Conservation (phyloP, 2,797 vertebrate species). For the Epinephelus malabaricus region DNA sequence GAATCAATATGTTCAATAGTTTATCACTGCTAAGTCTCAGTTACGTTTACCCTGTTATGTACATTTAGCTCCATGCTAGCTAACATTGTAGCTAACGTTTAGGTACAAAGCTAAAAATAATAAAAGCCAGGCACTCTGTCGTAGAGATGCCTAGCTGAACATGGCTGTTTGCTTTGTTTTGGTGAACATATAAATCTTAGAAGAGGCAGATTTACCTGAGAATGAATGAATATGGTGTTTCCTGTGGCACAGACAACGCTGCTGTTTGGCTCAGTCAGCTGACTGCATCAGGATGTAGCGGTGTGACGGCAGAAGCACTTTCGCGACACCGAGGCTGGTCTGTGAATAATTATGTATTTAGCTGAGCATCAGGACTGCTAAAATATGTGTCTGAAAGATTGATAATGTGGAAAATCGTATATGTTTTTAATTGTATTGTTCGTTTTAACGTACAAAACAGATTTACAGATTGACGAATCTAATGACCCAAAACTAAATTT, state of each 20-base stretch:
- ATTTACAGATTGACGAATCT: constrained; percentile 20
- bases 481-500: neutral
- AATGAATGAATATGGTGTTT: constrained; percentile 27
- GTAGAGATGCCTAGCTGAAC: rapidly evolving
- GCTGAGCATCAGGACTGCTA: neutral
- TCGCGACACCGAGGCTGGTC: constrained; percentile 12
- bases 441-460: neutral
- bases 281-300: constrained; percentile 19
- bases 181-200: neutral
- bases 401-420: rapidly evolving
- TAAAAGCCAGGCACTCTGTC: neutral
- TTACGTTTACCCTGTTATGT: neutral
- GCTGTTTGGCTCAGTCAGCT: constrained; percentile 65
- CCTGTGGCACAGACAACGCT: neutral
- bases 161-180: neutral
- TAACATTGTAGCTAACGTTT: constrained; percentile 21
- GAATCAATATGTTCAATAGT: neutral
- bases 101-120: neutral
- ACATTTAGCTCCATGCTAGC: constrained; percentile 7
- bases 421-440: neutral
- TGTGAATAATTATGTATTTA: rapidly evolving
- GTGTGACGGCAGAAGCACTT: constrained; percentile 48
- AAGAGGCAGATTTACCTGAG: constrained; percentile 42
- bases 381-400: rapidly evolving
- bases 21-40: neutral